phyloP scores from a whole-genome alignment of 2,113 vertebrate species.

The Corythornis cristatus region DNA sequence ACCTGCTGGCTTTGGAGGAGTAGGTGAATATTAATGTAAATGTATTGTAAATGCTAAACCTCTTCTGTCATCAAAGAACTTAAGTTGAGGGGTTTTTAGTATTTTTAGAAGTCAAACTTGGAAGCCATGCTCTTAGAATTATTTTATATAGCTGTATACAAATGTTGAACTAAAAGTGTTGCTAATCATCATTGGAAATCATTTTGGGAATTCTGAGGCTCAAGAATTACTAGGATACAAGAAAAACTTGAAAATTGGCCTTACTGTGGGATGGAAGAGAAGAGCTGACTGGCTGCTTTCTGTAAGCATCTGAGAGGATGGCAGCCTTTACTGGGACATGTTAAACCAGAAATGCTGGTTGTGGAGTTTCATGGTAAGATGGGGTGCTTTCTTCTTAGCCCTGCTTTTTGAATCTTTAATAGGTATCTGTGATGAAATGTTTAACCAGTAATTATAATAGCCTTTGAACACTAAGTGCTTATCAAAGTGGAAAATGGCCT shows the following conservation, averaged over 20 bases:
- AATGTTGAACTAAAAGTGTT: neutral
- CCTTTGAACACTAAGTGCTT: neutral
- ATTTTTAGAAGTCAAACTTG: neutral
- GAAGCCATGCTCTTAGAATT: rapidly evolving
- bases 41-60: rapidly evolving
- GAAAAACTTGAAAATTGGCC: neutral
- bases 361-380: neutral
- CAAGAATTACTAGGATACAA: neutral
- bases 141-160: neutral
- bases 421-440: neutral
- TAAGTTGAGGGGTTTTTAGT: neutral
- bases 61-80: neutral
- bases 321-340: neutral
- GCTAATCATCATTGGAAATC: neutral
- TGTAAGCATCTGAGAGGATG: neutral
- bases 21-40: neutral
- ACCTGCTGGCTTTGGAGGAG: neutral
- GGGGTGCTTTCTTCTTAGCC: neutral
- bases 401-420: neutral
- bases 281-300: neutral
- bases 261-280: neutral
- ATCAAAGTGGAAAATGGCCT: neutral
- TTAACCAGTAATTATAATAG: neutral
- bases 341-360: conserved; percentile 64
- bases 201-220: neutral